phyloP scores from a whole-genome alignment of 2,797 vertebrate genomes.

The Mallotus villosus region DNA sequence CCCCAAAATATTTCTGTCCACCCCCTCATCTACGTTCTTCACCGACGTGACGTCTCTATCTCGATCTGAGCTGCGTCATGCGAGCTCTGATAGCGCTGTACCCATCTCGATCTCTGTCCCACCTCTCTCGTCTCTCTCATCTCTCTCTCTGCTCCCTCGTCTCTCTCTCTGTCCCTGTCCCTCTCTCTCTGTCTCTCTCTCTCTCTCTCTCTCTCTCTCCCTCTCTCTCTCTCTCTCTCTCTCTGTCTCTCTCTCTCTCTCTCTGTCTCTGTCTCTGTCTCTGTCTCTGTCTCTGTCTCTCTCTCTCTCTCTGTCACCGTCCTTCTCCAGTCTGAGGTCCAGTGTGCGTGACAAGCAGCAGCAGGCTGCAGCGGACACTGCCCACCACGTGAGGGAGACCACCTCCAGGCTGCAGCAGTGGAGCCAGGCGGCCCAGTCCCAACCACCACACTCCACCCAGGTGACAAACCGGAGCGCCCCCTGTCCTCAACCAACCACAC shows the following conservation, averaged over 20 bases:
- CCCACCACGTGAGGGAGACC: conserved; percentile 14
- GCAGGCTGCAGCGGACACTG: conserved; percentile 23
- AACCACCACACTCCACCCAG: conserved; percentile 33
- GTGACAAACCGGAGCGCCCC: conserved; percentile 34
- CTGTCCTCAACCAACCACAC: not conserved
- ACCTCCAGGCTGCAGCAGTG: conserved; percentile 42
- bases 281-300: no score
- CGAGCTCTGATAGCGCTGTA: no score
- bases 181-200: not conserved
- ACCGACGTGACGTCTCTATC: no score
- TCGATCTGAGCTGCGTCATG: no score
- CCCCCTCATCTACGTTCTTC: not conserved
- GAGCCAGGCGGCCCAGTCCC: conserved; percentile 30
- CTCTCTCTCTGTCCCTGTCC: not conserved
- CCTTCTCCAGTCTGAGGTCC: conserved; percentile 28
- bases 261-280: not conserved
- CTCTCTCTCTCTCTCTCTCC: not conserved
- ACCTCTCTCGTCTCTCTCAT: no score
- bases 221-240: not conserved
- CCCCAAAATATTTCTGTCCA: not conserved
- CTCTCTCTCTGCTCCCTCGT: not conserved
- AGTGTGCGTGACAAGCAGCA: conserved; percentile 29
- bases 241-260: not conserved
- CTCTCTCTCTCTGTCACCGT: not conserved
- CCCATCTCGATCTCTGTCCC: no score